Conservation (phyloP, 2,888 invertebrate genomes). For the Caradrina kadenii region DNA sequence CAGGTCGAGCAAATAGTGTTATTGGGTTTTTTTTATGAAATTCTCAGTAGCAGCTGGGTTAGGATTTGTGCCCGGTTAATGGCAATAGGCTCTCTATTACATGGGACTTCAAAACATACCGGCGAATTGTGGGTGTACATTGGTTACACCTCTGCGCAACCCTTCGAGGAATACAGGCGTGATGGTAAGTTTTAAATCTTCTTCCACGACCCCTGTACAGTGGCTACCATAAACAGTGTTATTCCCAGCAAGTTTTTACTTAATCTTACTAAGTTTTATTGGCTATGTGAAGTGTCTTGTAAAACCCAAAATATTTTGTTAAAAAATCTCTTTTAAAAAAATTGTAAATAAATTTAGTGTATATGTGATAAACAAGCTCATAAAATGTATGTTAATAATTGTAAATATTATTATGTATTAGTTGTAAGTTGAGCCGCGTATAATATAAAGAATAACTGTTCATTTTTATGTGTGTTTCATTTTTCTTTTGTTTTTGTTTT, state of each 20-base stretch:
- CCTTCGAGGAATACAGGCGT: no score
- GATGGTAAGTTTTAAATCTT: no score
- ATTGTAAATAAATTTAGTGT: slow-evolving; percentile 67
- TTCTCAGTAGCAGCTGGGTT: no score
- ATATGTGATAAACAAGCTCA: slow-evolving; percentile 70
- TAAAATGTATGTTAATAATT: slow-evolving; percentile 74
- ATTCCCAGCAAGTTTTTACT: background rate
- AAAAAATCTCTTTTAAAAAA: slow-evolving; percentile 22
- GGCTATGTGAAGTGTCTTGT: background rate
- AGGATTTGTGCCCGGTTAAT: no score
- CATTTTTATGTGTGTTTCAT: slow-evolving; percentile 78
- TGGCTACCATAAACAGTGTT: no score
- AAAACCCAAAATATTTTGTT: slow-evolving; percentile 6
- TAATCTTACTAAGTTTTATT: background rate
- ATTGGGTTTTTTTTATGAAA: no score
- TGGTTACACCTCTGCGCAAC: no score
- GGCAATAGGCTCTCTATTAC: no score
- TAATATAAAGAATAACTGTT: slow-evolving; percentile 82
- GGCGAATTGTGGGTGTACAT: no score
- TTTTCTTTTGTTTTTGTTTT: slow-evolving; percentile 41
- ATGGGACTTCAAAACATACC: no score
- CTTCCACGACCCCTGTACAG: no score
- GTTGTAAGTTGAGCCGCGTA: slow-evolving; percentile 74
- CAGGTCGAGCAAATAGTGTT: no score
- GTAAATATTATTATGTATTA: slow-evolving; percentile 79